These are phyloP conservation scores for Odontothrips loti DNA, from an alignment of 2,888 invertebrate species.

Conservation along the genomic window DNA sequence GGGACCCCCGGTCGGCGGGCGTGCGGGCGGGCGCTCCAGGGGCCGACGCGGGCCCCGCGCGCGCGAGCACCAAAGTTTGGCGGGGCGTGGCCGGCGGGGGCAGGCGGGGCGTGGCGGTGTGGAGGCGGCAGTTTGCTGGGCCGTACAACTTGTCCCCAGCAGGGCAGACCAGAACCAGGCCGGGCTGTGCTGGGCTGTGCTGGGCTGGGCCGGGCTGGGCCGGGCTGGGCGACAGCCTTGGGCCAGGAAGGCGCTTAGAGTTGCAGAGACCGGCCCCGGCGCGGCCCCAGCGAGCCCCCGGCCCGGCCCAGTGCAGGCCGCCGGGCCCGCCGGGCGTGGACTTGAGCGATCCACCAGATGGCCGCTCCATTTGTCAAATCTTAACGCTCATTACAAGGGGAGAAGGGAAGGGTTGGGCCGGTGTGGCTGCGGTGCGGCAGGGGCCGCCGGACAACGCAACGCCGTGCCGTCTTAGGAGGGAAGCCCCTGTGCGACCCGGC, in stretches of 20 bases:
- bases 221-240: conserved; percentile 12
- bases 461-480: not conserved
- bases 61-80: not conserved
- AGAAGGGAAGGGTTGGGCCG: conserved; percentile 8
- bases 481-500: not conserved
- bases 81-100: not conserved
- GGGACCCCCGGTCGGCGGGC: not conserved
- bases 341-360: conserved; percentile 24
- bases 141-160: conserved; percentile 25
- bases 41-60: not conserved
- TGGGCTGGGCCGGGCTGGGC: not conserved
- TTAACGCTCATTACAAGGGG: conserved; percentile 16
- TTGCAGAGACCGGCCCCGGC: not conserved
- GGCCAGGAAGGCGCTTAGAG: conserved; percentile 25
- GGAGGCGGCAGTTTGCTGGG: conserved; percentile 25
- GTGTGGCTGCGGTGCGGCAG: not conserved
- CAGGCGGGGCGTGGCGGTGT: not conserved
- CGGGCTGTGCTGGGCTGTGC: not conserved
- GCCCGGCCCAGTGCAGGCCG: not conserved
- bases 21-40: no score
- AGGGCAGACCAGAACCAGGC: conserved; percentile 1
- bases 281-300: not conserved
- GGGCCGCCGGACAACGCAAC: not conserved
- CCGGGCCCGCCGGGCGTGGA: not conserved
- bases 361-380: conserved; percentile 26